Conservation (phyloP, 2,888 invertebrate species). For the Lepidocyrtoides sp. region DNA sequence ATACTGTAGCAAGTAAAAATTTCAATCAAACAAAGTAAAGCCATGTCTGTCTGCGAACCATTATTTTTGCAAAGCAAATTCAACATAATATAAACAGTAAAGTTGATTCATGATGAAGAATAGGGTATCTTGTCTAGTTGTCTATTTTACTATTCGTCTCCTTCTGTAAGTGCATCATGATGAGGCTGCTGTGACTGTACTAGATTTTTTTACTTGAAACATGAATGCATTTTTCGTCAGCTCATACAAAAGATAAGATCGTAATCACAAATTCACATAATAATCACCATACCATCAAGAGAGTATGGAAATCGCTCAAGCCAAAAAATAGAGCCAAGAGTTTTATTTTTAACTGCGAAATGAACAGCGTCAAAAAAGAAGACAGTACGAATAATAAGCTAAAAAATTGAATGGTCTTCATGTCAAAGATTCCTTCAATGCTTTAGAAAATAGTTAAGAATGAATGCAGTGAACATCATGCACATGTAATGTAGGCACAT, state of each 20-base stretch:
- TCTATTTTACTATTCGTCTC: not conserved
- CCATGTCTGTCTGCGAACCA: too few relatives aligned
- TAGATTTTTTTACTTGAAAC: slow-evolving; percentile 36
- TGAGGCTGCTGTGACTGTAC: slow-evolving; percentile 3
- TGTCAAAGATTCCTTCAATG: not conserved
- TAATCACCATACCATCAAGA: slow-evolving; percentile 48
- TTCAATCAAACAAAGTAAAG: not conserved
- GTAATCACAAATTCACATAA: slow-evolving; percentile 60
- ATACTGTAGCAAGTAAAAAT: not conserved
- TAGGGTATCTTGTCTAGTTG: not conserved
- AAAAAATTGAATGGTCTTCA: slow-evolving; percentile 22
- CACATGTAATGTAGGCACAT: not conserved
- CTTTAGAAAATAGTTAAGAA: not conserved
- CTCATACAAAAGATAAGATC: slow-evolving; percentile 60
- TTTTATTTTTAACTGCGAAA: not conserved
- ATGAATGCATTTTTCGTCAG: slow-evolving; percentile 68
- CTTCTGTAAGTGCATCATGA: not conserved
- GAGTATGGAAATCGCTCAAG: slow-evolving; percentile 56
- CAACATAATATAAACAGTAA: too few relatives aligned
- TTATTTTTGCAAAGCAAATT: too few relatives aligned
- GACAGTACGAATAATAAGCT: slow-evolving; percentile 11
- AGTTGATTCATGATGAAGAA: not conserved
- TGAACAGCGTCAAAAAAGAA: slow-evolving; percentile 14
- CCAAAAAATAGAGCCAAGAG: slow-evolving; percentile 23
- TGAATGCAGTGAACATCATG: not conserved